These are phyloP conservation scores for Hyposoter dolosus DNA, from an alignment of 2,888 invertebrate species.

Conservation along the genomic window DNA sequence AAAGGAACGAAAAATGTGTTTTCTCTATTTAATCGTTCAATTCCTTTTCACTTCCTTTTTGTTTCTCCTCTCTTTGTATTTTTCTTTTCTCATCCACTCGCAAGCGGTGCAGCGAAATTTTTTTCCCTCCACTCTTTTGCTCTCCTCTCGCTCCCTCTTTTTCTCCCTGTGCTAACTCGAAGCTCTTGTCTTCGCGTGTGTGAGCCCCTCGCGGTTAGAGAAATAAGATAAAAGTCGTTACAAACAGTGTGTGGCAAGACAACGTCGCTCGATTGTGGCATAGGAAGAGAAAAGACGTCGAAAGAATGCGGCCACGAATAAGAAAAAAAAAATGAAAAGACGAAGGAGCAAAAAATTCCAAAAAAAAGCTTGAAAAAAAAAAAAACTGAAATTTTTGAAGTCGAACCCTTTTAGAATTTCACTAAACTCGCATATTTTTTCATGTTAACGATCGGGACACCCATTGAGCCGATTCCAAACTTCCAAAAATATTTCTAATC, in stretches of 20 bases:
- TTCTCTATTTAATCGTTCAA: slow-evolving; percentile 63
- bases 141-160: slow-evolving; percentile 16
- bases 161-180: slow-evolving; percentile 21
- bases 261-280: slow-evolving; percentile 45
- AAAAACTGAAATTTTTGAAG: slow-evolving; percentile 18
- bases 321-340: slow-evolving; percentile 50
- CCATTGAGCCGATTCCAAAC: neutral
- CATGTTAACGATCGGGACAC: neutral
- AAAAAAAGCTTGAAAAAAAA: slow-evolving; percentile 32
- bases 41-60: slow-evolving; percentile 63
- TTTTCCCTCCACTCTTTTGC: slow-evolving; percentile 48
- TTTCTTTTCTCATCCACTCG: slow-evolving; percentile 47
- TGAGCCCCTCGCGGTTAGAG: slow-evolving; percentile 60
- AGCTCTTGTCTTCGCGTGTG: slow-evolving; percentile 50
- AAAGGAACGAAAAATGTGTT: slow-evolving; percentile 34
- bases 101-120: slow-evolving; percentile 57
- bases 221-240: slow-evolving; percentile 64
- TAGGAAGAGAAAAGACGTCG: slow-evolving; percentile 66
- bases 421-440: neutral
- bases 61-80: slow-evolving; percentile 57
- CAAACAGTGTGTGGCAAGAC: slow-evolving; percentile 62
- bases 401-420: neutral
- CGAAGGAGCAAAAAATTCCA: slow-evolving; percentile 47
- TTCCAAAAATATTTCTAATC: neutral
- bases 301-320: slow-evolving; percentile 64